Base-by-base conservation (phyloP, 2,888 invertebrate species). In the Oasisia sp. region DNA sequence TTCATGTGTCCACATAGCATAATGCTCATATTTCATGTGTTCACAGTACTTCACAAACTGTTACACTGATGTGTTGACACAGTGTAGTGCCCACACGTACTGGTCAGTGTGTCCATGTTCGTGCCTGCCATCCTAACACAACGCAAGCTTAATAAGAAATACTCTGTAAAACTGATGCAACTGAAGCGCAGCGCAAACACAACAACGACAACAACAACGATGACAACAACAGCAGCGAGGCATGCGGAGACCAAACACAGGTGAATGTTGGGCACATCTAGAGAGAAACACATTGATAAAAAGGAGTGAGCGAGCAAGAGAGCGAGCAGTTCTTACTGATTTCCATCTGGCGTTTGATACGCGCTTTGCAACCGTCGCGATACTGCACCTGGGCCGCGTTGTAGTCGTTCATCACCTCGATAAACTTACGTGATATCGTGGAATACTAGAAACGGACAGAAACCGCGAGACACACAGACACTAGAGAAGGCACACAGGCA, bases 331-430 rank as follows among this genome's bases (percentile, higher is more conserved):
- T 74, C 95, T 96, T 95, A 96, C 96, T 96, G 94, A 96, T 96
- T 94, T 96, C 96, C 95, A 96, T 96, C 93, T 96, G 96, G 90
- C 96, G 94, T 94, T 96, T 95, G 93, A 96, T 96, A 92, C 96
- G 95, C 90, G 94, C 94, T 94, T 96, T 96, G 94, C 96, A 96
- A 91, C 96, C 94, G 92, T 96, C 96, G 92, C 96, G 93, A 94
- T 96, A 96, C 94, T 96, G 95, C 92, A 96, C 94, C 94, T 96
- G 96, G 7, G 96, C 96, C 93, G 95, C 94, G 94, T 96, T 96
- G 95, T 96, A 96, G 92, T 94, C 94, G 93, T 95, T 95, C 96
- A 96, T 96, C 93, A 95, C 95, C 93, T 96, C 96, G 93, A 96
- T 95, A 95, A 96, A 96, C 94, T 95, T 96, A 94, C 96, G 95